Conservation (phyloP, 2,888 invertebrate genomes). For the Tetragonisca angustula region DNA sequence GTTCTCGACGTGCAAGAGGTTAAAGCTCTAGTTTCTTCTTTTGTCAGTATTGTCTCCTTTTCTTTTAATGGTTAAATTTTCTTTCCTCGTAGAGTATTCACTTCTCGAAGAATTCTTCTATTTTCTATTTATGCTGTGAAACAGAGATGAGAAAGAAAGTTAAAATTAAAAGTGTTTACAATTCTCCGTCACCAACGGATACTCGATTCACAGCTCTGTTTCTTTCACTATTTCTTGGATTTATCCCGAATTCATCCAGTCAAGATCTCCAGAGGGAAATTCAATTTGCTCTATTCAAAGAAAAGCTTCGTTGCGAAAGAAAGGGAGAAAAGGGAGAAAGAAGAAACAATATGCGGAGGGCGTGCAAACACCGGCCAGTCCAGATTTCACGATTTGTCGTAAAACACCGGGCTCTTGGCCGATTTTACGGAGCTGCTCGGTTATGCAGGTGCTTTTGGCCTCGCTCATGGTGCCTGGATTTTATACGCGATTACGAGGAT, state of each 20-base stretch:
- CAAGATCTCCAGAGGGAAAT: background rate
- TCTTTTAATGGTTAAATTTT: too few species aligned
- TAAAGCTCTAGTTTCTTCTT: too few species aligned
- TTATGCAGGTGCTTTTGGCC: constrained; percentile 52
- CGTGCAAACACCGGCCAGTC: constrained; percentile 62
- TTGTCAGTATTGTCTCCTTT: too few species aligned
- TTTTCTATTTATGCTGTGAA: too few species aligned
- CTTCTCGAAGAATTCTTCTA: too few species aligned
- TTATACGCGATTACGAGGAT: constrained; percentile 60
- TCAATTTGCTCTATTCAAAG: background rate
- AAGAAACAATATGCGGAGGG: constrained; percentile 50
- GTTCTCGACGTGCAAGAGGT: too few species aligned
- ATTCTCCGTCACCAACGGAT: background rate
- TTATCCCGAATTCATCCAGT: too few species aligned
- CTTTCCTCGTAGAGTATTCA: too few species aligned
- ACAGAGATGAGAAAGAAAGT: too few species aligned
- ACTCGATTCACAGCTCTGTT: background rate
- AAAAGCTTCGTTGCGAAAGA: constrained; percentile 7
- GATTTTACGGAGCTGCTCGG: constrained; percentile 44
- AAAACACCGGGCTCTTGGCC: constrained; percentile 57
- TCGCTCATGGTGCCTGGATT: constrained; percentile 36
- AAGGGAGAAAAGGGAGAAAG: background rate
- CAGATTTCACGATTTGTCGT: constrained; percentile 67
- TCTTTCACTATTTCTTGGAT: background rate
- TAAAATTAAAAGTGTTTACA: too few species aligned